Conservation (phyloP, 2,113 vertebrate genomes). For the Naja naja region DNA sequence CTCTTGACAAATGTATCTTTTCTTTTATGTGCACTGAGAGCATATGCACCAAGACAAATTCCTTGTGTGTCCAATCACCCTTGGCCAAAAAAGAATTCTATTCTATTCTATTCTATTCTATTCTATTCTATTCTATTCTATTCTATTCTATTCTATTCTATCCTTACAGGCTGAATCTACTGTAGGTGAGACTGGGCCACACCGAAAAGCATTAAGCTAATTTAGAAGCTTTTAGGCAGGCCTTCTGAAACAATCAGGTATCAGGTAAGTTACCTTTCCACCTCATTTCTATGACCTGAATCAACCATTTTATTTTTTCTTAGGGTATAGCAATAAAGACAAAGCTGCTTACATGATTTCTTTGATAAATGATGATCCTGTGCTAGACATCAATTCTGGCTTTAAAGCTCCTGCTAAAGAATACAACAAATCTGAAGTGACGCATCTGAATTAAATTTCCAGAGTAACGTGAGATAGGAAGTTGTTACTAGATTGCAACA, state of each 20-base stretch:
- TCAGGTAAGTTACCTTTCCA: background rate
- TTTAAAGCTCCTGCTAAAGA: background rate
- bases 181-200: background rate
- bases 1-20: too few species aligned
- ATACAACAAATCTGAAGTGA: background rate
- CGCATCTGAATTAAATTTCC: background rate
- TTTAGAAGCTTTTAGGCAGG: background rate
- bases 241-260: background rate
- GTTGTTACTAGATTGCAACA: background rate
- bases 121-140: too few species aligned
- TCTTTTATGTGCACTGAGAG: too few species aligned
- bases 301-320: background rate
- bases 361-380: background rate
- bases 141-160: too few species aligned
- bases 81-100: too few species aligned
- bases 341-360: background rate
- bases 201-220: background rate
- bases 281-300: background rate
- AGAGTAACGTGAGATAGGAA: background rate
- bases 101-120: too few species aligned
- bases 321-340: background rate
- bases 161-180: background rate
- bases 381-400: background rate
- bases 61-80: too few species aligned
- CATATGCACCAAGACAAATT: too few species aligned